Conservation (phyloP, 2,888 invertebrate species). For the Zele albiditarsus region DNA sequence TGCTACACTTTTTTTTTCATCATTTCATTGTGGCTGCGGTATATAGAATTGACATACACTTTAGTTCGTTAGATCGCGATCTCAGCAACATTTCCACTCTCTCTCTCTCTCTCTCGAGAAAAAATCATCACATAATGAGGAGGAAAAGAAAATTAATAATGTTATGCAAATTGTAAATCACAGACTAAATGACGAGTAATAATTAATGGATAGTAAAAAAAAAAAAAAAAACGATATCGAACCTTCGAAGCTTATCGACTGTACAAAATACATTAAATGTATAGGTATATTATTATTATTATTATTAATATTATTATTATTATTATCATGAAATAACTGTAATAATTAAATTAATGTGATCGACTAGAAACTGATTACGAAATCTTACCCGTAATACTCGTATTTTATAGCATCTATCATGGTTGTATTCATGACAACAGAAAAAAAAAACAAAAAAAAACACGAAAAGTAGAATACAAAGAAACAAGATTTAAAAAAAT, state of each 20-base stretch:
- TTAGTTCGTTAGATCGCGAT: slow-evolving; percentile 57
- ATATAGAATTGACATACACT: slow-evolving; percentile 48
- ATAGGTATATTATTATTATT: slow-evolving; percentile 60
- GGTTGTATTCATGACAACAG: slow-evolving; percentile 38
- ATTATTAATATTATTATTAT: slow-evolving; percentile 59
- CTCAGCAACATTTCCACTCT: slow-evolving; percentile 32
- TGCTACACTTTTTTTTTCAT: slow-evolving; percentile 22
- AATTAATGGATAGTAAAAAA: slow-evolving; percentile 49
- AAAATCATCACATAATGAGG: no score
- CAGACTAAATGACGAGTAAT: slow-evolving; percentile 45
- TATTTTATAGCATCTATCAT: slow-evolving; percentile 60
- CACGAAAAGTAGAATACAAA: slow-evolving; percentile 34
- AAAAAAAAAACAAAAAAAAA: slow-evolving; percentile 41
- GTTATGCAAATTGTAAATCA: slow-evolving; percentile 50
- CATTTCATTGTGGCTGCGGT: slow-evolving; percentile 39
- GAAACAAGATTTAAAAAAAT: slow-evolving; percentile 38
- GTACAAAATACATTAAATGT: slow-evolving; percentile 69
- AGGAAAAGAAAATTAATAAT: background rate
- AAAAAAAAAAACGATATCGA: slow-evolving; percentile 53
- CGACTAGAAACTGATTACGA: slow-evolving; percentile 57
- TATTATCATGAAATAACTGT: slow-evolving; percentile 39
- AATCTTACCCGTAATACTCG: slow-evolving; percentile 60
- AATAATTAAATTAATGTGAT: slow-evolving; percentile 58
- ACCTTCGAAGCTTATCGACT: slow-evolving; percentile 66
- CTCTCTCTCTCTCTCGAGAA: background rate